A percentile compares a stretch with the other conserved stretches of the same genome.
Conservation (phyloP, 1,140 invertebrate species). For the Heliconius nattereri region DNA sequence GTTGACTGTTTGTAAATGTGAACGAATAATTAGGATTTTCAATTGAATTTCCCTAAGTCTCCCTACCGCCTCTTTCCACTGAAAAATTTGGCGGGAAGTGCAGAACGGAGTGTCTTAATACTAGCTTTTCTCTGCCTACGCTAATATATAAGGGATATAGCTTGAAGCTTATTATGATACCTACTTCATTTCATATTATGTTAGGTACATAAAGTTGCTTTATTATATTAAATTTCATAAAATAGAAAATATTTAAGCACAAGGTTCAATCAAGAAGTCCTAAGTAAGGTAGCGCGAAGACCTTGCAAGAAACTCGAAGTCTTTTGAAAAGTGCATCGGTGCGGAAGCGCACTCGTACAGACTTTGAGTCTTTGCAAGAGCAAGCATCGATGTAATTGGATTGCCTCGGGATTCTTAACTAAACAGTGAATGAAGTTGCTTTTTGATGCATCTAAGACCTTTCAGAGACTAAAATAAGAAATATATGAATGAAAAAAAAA, state of each 20-base stretch:
- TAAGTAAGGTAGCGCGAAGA: slow-evolving; percentile 24
- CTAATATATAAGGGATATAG: no score
- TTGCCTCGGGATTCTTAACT: slow-evolving; percentile 52
- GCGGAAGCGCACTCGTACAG: slow-evolving; percentile 47
- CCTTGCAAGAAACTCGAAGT: slow-evolving; percentile 34
- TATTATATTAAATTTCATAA: background rate
- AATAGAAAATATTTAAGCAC: background rate
- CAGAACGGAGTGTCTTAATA: no score
- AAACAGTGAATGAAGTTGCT: slow-evolving; percentile 44
- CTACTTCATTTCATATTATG: no score
- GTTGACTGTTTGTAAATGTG: no score
- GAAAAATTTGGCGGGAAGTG: no score
- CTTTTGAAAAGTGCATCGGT: slow-evolving; percentile 40
- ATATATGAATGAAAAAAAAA: background rate
- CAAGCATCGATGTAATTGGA: slow-evolving; percentile 71
- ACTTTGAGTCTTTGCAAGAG: slow-evolving; percentile 58
- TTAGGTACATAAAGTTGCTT: no score
- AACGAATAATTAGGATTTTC: no score
- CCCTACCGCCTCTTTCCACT: no score
- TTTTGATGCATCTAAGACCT: slow-evolving; percentile 16
- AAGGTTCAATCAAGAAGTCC: background rate
- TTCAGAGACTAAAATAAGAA: background rate
- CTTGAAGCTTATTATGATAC: no score
- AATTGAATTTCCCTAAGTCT: no score
- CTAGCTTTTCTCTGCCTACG: no score